phyloP scores from a whole-genome alignment of 1,140 invertebrate genomes.

The Elymnias hypermnestra region DNA sequence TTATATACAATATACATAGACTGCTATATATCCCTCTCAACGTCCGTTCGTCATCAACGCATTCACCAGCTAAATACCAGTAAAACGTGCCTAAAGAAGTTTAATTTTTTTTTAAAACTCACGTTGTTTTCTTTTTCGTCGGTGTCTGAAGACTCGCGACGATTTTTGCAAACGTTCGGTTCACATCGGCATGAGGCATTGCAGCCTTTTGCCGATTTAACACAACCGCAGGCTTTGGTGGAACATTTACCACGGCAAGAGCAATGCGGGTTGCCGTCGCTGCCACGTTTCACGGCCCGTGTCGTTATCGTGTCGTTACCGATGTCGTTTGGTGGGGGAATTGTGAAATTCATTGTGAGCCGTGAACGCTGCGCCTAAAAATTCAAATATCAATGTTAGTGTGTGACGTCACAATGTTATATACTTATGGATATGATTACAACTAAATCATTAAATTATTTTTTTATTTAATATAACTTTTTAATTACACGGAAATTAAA shows the following conservation, averaged over 20 bases:
- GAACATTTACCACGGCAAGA: slow-evolving; percentile 78
- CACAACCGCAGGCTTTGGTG: slow-evolving; percentile 77
- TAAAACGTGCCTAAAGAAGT: too few species aligned
- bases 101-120: too few species aligned
- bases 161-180: slow-evolving; percentile 70
- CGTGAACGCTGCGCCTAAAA: slow-evolving; percentile 52
- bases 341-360: slow-evolving; percentile 58
- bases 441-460: too few species aligned
- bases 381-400: not conserved
- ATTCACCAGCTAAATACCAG: too few species aligned
- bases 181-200: slow-evolving; percentile 75
- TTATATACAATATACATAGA: too few species aligned
- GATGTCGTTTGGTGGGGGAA: slow-evolving; percentile 13
- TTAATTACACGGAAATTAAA: too few species aligned
- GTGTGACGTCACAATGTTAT: too few species aligned
- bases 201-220: slow-evolving; percentile 72
- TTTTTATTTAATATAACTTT: too few species aligned
- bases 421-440: too few species aligned
- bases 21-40: too few species aligned
- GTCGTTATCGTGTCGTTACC: slow-evolving; percentile 7
- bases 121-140: slow-evolving; percentile 66
- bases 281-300: slow-evolving; percentile 67
- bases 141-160: slow-evolving; percentile 39
- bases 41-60: too few species aligned
- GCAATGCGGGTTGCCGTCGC: slow-evolving; percentile 76